These are phyloP conservation scores for Perca schrenkii DNA, from an alignment of 2,113 vertebrate genomes.

Conservation along the genomic window DNA sequence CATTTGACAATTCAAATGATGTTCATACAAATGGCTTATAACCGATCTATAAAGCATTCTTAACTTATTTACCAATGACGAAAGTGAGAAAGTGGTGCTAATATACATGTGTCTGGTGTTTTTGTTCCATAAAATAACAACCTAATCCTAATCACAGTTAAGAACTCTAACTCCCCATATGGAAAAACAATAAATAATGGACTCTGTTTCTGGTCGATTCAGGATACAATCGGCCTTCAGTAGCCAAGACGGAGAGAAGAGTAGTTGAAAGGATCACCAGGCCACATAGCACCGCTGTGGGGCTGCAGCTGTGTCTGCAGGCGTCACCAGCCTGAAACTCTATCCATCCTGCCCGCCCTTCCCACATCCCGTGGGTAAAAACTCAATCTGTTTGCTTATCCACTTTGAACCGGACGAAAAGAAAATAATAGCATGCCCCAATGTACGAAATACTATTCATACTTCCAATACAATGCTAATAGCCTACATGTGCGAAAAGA, in stretches of 20 bases:
- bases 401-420: slow-evolving; percentile 51
- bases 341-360: slow-evolving; percentile 76
- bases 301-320: slow-evolving; percentile 76
- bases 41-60: not conserved
- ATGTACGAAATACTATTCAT: not conserved
- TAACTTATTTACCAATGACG: not conserved
- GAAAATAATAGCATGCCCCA: slow-evolving; percentile 4
- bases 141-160: not conserved
- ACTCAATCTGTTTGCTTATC: slow-evolving; percentile 53
- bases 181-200: not conserved
- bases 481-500: not conserved
- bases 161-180: not conserved
- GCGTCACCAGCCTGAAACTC: slow-evolving; percentile 80
- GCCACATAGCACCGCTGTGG: slow-evolving; percentile 29
- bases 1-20: not conserved
- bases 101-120: not conserved
- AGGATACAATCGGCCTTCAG: slow-evolving; percentile 7
- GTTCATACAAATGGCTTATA: not conserved
- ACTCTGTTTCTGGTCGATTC: not conserved
- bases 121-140: not conserved
- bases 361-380: slow-evolving; percentile 76
- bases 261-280: not conserved
- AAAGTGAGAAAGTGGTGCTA: not conserved
- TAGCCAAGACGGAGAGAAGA: slow-evolving; percentile 3
- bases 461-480: not conserved